Evolutionary conservation across 2,797 vertebrate genomes (phyloP).

Genomic region (Enteromius anoplus): DNA sequence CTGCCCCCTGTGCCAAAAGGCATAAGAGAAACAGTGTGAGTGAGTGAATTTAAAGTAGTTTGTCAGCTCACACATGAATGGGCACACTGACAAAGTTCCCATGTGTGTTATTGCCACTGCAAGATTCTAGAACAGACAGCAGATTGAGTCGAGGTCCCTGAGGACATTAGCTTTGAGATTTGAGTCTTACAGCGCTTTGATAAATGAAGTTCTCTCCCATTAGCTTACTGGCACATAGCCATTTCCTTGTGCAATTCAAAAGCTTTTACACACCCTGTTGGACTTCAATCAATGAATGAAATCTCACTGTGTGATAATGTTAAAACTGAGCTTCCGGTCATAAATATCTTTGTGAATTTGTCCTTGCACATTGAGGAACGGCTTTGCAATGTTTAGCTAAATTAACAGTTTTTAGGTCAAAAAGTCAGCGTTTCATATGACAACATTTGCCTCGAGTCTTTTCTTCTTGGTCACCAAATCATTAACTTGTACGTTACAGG

Average conservation of each 20-base stretch:
- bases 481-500: conserved; percentile 3
- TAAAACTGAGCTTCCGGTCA: conserved; percentile 13
- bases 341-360: background rate
- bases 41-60: conserved; percentile 45
- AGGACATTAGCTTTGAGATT: conserved; percentile 36
- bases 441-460: background rate
- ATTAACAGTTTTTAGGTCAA: conserved; percentile 21
- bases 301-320: conserved; percentile 25
- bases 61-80: conserved; percentile 46
- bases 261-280: conserved; percentile 33
- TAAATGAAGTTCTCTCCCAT: conserved; percentile 39
- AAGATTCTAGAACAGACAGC: conserved; percentile 35
- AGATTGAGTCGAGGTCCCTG: conserved; percentile 31
- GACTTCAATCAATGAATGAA: conserved; percentile 34
- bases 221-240: conserved; percentile 29
- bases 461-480: background rate
- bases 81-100: conserved; percentile 33
- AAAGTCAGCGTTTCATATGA: background rate
- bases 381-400: conserved; percentile 6
- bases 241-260: conserved; percentile 25
- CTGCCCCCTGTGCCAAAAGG: conserved; percentile 5
- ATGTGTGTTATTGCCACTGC: conserved; percentile 23
- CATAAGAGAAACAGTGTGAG: conserved; percentile 5
- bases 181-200: conserved; percentile 39
- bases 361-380: background rate